Conservation (phyloP, 2,797 vertebrate species). For the Pseudochirops cupreus region DNA sequence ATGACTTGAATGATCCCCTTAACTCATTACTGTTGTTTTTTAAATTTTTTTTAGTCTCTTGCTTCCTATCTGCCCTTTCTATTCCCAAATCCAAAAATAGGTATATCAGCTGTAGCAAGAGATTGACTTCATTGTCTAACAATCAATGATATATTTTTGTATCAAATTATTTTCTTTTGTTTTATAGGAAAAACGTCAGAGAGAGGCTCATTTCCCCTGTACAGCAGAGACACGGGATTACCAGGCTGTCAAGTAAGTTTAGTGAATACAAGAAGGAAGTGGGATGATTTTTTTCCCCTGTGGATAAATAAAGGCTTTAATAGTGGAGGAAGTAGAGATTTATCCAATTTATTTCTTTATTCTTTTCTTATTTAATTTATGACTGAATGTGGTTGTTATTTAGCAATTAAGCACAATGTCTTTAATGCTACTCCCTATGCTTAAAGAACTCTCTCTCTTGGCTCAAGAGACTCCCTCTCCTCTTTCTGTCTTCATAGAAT, state of each 20-base stretch:
- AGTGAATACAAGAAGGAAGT: constrained; percentile 42
- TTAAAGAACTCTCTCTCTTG: constrained; percentile 46
- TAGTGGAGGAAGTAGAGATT: constrained; percentile 39
- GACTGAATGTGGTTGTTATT: constrained; percentile 15
- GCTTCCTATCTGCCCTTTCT: constrained; percentile 49
- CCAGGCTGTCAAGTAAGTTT: constrained; percentile 94
- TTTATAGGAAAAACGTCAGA: constrained; percentile 89
- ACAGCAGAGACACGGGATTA: constrained; percentile 91
- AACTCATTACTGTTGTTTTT: constrained; percentile 1
- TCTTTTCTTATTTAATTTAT: constrained; percentile 62
- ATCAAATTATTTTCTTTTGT: constrained; percentile 73
- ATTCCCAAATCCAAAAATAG: constrained; percentile 31
- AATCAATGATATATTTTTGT: constrained; percentile 62
- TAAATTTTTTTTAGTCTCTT: constrained; percentile 27
- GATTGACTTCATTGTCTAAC: constrained; percentile 34
- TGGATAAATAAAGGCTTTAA: constrained; percentile 25
- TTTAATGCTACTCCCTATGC: background rate
- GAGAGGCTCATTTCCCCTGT: constrained; percentile 87
- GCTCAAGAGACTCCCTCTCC: constrained; percentile 16
- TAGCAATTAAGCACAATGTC: constrained; percentile 53
- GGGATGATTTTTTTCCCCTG: constrained; percentile 35
- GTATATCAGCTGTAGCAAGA: constrained; percentile 9
- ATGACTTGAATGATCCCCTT: constrained; percentile 14
- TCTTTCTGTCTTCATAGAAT: constrained; percentile 18
- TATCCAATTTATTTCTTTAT: constrained; percentile 48